phyloP scores from a whole-genome alignment of 2,888 invertebrate genomes.

The Cheilosia soror region DNA sequence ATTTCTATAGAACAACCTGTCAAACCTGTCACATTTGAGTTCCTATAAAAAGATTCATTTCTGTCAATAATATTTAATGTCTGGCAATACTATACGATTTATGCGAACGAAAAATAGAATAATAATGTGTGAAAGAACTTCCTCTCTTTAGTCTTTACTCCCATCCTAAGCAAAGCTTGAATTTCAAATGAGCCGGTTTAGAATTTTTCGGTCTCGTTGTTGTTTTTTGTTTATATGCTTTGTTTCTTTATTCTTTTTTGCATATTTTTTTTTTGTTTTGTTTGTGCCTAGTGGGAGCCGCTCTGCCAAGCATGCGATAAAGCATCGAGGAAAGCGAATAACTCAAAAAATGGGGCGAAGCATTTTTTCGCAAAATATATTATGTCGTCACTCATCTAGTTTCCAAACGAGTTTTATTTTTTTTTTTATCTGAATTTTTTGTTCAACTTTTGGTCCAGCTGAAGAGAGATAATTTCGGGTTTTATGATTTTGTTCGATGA shows the following conservation, averaged over 20 bases:
- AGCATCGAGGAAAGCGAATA: conserved; percentile 18
- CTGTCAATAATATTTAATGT: not conserved
- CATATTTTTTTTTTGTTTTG: conserved; percentile 19
- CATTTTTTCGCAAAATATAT: conserved; percentile 5
- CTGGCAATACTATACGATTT: conserved; percentile 52
- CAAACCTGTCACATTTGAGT: too few species aligned
- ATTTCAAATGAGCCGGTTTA: conserved; percentile 67
- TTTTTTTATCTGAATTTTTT: conserved; percentile 14
- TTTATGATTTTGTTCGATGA: too few species aligned
- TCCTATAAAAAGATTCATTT: too few species aligned
- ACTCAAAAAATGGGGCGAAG: conserved; percentile 46
- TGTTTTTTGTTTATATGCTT: conserved; percentile 21
- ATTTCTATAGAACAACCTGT: too few species aligned
- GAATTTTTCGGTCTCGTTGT: conserved; percentile 48
- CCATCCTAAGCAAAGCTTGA: conserved; percentile 43
- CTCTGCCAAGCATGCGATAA: conserved; percentile 15
- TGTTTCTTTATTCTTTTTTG: conserved; percentile 27
- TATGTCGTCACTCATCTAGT: conserved; percentile 37
- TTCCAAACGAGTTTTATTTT: conserved; percentile 38
- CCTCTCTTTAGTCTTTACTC: conserved; percentile 39
- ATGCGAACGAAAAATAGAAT: conserved; percentile 30
- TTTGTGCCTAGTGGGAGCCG: conserved; percentile 5
- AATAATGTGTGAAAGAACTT: conserved; percentile 11
- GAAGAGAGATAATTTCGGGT: not conserved
- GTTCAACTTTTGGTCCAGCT: conserved; percentile 7